Evolutionary conservation across 2,797 vertebrate genomes (phyloP), one percentile per base, ranked within the genome.

Genomic region (Ceryle rudis): DNA sequence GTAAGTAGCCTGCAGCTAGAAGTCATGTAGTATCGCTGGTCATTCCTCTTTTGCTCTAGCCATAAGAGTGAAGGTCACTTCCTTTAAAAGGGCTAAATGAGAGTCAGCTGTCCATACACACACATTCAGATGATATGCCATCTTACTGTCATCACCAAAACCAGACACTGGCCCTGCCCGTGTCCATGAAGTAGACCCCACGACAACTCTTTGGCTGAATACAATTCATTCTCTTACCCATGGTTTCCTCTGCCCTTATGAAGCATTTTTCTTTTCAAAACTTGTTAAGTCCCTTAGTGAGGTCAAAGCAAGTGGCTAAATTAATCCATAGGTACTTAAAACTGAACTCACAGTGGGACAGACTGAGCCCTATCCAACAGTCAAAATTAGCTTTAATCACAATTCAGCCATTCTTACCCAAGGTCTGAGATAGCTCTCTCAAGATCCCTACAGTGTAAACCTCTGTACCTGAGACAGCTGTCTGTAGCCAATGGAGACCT

Each of bases 201-300:
- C 25, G 33, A 22, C 22, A 8, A 22, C 8, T 42, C 49, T 49
- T 60, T 47, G 25, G 14, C 29, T 49, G 20, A 80, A 57, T 37
- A 49, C 2, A 82, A 39, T 6, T 85, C 2, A 2, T 65, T 71
- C 13, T 47, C 25, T 42, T 58, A 37, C 1, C 29, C 20, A 15
- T 73, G 29, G 2, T 58, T 90, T 89, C 29, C 26, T 55, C 62
- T 51, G 10, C 10, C 14, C 7, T 44, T 19, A n/a, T 57, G n/a
- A 82, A 82, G 28, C 12, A 22, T 17, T 65, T 86, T 72, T 65
- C 11, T 54, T 96, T 81, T 62, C 21, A 81, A 84, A 84, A 42
- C 2, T n/a, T 47, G 3, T 23, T n/a, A 35, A 39, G 6, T 72
- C 12, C 51, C 22, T 51, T 28, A 77, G 6, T 60, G 46, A 80